Evolutionary conservation across 2,888 invertebrate species (phyloP).

Genomic region (Euspilapteryx auroguttella): DNA sequence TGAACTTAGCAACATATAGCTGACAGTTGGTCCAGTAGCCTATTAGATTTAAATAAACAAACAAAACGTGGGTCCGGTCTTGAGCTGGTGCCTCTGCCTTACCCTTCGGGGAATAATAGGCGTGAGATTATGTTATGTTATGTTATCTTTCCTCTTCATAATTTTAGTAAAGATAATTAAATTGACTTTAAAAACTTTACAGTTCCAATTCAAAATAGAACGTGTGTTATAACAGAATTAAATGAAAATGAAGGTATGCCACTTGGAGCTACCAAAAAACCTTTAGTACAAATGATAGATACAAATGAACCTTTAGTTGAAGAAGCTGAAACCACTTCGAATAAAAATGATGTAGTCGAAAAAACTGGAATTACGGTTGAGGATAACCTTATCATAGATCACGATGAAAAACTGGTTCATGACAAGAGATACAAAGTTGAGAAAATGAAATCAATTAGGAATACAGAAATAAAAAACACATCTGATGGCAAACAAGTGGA

Average conservation of each 20-base stretch:
- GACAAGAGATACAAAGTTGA: too few relatives aligned
- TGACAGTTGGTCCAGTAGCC: background rate
- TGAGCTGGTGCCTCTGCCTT: background rate
- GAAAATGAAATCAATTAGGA: too few relatives aligned
- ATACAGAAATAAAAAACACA: too few relatives aligned
- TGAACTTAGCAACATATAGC: too few relatives aligned
- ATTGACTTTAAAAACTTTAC: too few relatives aligned
- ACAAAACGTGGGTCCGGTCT: background rate
- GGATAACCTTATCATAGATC: constrained; percentile 20
- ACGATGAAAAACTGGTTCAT: constrained; percentile 19
- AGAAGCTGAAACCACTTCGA: constrained; percentile 10
- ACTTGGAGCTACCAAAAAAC: constrained; percentile 21
- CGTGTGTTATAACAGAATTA: constrained; percentile 17
- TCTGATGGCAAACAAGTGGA: too few relatives aligned
- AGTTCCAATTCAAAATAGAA: too few relatives aligned
- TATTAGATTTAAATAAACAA: background rate
- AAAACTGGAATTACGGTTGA: constrained; percentile 14
- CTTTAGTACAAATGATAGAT: constrained; percentile 33
- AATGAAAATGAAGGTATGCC: constrained; percentile 11
- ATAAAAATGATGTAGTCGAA: constrained; percentile 6
- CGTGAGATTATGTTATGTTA: background rate
- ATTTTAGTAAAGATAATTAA: too few relatives aligned
- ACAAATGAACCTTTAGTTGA: constrained; percentile 12
- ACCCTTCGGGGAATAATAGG: background rate
- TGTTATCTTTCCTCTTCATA: background rate